Conservation (phyloP, 2,797 vertebrate species). For the Podargus strigoides region DNA sequence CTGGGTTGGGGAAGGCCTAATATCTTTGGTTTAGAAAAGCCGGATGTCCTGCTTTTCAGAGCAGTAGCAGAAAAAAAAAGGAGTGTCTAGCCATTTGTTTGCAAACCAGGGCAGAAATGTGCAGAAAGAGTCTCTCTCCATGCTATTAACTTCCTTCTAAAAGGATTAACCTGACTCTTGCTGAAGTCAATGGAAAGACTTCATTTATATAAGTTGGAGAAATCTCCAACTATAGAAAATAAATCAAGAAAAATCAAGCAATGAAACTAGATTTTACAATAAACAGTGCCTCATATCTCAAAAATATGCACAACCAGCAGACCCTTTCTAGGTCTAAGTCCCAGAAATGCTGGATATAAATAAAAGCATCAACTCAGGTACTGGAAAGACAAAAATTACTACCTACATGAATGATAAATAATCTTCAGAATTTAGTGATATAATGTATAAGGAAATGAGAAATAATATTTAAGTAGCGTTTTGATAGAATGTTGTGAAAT, state of each 20-base stretch:
- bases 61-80: slow-evolving; percentile 5
- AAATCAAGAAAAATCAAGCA: not conserved
- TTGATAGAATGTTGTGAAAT: not conserved
- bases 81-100: not conserved
- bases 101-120: not conserved
- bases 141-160: not conserved
- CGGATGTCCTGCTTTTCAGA: slow-evolving; percentile 40
- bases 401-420: not conserved
- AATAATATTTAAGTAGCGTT: not conserved
- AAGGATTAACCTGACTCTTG: not conserved
- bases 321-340: not conserved
- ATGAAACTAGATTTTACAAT: not conserved
- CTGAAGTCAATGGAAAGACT: not conserved
- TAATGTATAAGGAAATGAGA: not conserved
- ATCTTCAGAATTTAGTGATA: not conserved
- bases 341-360: not conserved
- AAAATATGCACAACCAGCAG: not conserved
- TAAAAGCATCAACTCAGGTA: not conserved
- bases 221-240: not conserved
- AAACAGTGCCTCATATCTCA: not conserved
- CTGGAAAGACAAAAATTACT: not conserved
- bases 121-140: not conserved
- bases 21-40: slow-evolving; percentile 4
- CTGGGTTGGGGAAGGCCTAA: not conserved
- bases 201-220: not conserved